A percentile compares a stretch with the other conserved stretches of the same genome.
These are phyloP conservation scores for Hydrozoanthus gracilis DNA, from an alignment of 92 coral and sea anemone species.

Conservation along the genomic window DNA sequence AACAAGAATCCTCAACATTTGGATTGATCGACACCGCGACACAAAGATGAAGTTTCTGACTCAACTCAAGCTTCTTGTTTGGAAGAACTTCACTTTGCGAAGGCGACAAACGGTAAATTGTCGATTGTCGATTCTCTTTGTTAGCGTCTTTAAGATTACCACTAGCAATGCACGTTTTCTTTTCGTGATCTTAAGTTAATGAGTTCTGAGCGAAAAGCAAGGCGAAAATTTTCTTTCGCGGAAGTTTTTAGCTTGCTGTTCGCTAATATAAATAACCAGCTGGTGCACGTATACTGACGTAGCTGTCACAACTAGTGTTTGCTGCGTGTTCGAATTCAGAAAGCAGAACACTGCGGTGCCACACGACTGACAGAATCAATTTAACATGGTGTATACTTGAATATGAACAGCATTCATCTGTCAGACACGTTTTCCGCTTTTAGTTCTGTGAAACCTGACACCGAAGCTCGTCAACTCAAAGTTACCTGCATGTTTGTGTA, in stretches of 20 bases:
- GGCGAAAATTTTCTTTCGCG: not conserved
- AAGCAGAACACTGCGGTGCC: not conserved
- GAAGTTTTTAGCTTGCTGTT: not conserved
- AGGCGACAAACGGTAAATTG: slow-evolving; percentile 88
- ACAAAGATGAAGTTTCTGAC: slow-evolving; percentile 73
- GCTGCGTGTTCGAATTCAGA: not conserved
- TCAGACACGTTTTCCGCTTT: not conserved
- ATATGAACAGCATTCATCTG: not conserved
- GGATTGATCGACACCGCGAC: slow-evolving; percentile 11
- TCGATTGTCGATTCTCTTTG: not conserved
- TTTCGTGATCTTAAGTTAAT: not conserved
- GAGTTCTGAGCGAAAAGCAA: not conserved
- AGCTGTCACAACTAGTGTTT: not conserved
- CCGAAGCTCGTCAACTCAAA: not conserved
- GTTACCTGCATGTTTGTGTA: not conserved
- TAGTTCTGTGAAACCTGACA: not conserved
- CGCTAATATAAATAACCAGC: not conserved
- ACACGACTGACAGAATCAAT: not conserved
- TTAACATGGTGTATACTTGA: not conserved
- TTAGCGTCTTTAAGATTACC: not conserved
- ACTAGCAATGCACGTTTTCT: not conserved
- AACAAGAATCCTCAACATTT: not conserved
- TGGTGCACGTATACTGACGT: not conserved
- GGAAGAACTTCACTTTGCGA: slow-evolving; percentile 95
- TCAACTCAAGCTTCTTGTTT: slow-evolving; percentile 81